A percentile compares a stretch with the other conserved stretches of the same genome.
Evolutionary conservation across 2,888 invertebrate genomes (phyloP).

Genomic region (Athalia rosae): DNA sequence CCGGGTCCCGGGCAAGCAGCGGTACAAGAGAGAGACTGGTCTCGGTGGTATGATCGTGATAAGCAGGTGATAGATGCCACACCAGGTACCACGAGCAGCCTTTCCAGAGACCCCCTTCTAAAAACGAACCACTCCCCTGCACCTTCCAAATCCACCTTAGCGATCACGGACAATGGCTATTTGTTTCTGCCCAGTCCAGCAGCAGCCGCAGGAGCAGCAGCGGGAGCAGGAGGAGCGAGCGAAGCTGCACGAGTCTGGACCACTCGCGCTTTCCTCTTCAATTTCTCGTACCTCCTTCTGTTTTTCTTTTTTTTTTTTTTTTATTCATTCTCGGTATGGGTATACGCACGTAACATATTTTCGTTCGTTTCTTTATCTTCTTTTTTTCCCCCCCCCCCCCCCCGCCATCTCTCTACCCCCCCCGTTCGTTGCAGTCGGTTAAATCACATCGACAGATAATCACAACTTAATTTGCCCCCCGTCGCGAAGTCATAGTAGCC

Average conservation of each 20-base stretch:
- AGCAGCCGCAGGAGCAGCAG: neutral
- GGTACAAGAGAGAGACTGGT: slow-evolving; percentile 47
- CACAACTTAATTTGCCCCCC: slow-evolving; percentile 73
- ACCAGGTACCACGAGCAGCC: slow-evolving; percentile 66
- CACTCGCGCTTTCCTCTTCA: neutral
- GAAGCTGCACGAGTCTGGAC: neutral
- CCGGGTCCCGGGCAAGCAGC: no score
- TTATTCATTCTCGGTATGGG: no score
- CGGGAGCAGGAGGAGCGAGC: no score
- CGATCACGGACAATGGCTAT: slow-evolving; percentile 71
- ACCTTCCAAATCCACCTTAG: neutral
- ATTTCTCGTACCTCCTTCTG: no score
- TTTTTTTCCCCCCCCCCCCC: neutral
- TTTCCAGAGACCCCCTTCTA: slow-evolving; percentile 50
- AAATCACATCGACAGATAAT: slow-evolving; percentile 73
- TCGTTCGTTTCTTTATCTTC: neutral
- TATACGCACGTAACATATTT: neutral
- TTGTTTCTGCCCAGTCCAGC: slow-evolving; percentile 69
- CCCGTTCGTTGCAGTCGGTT: slow-evolving; percentile 57
- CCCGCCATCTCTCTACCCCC: neutral
- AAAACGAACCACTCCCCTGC: slow-evolving; percentile 17
- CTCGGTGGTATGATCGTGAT: slow-evolving; percentile 73
- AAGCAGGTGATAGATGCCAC: slow-evolving; percentile 74
- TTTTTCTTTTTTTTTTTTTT: neutral
- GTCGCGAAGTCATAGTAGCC: slow-evolving; percentile 56